A percentile compares a stretch with the other conserved stretches of the same genome.
These are phyloP conservation scores for Enteromius thamalakanensis DNA, from an alignment of 2,797 vertebrate genomes.

Conservation along the genomic window DNA sequence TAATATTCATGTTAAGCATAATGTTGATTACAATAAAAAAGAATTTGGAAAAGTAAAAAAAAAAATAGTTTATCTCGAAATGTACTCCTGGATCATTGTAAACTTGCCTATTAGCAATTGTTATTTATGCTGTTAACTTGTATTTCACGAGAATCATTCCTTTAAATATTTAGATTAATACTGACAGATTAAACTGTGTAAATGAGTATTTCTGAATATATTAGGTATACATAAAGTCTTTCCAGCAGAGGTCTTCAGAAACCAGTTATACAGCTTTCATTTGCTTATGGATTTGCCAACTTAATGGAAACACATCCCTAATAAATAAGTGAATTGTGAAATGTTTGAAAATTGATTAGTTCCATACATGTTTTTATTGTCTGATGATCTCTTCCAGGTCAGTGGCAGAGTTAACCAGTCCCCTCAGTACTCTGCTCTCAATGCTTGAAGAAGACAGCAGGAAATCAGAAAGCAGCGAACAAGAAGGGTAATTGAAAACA, in stretches of 20 bases:
- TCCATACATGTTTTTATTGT: conserved; percentile 92
- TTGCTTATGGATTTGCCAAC: not conserved
- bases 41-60: not conserved
- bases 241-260: not conserved
- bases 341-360: not conserved
- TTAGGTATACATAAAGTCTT: not conserved
- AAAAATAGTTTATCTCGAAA: not conserved
- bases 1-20: not conserved
- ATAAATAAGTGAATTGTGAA: not conserved
- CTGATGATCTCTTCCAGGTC: conserved; percentile 90
- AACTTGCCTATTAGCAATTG: not conserved
- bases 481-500: not conserved
- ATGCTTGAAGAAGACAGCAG: conserved; percentile 73
- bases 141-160: not conserved
- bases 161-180: not conserved
- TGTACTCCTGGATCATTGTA: not conserved
- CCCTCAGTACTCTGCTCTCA: conserved; percentile 90
- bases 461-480: not conserved
- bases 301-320: not conserved
- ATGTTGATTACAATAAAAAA: not conserved
- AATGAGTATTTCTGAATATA: no score
- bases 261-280: not conserved
- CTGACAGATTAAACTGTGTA: not conserved
- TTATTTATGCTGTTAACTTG: not conserved
- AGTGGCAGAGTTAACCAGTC: conserved; percentile 90